Evolutionary conservation across 2,797 vertebrate species (phyloP), one percentile per base, ranked within the genome.

Genomic region (Pteropus rufus): DNA sequence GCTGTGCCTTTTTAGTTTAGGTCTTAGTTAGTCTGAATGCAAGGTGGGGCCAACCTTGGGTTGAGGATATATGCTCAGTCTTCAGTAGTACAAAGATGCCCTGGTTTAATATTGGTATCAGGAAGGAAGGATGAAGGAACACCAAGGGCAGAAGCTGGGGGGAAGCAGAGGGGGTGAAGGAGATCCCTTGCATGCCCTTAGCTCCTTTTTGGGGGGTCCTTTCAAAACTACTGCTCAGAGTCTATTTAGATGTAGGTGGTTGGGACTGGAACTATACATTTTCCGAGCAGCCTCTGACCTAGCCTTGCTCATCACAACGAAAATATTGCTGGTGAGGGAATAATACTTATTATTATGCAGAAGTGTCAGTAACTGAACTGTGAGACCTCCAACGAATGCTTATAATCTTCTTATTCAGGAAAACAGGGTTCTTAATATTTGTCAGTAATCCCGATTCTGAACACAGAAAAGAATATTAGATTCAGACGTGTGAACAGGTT

Each of bases 351-450:
- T 91, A 94, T 89, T 94, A 93, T 87, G 60, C 54, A 81, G 60
- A 89, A 60, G 89, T 94, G 41, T 76, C 91, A 64, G 54, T 96
- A 80, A 95, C 54, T 91, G 89, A 96, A 93, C 91, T 76, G 46
- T n/a, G 65, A 93, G 91, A 84, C 89, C 65, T 92, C 84, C 52
- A 75, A 69, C 94, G 86, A 96, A 95, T 93, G 89, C 65, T 94
- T 87, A 87, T 91, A 97, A 96, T 97, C 96, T 75, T 95, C 93
- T 97, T 97, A 95, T 94, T 96, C 26, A 9, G 80, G 82, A 89
- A 89, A 84, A 91, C 34, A 52, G 76, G 52, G 70, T 87, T 96
- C 65, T 94, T 91, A 83, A 83, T 95, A 87, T 96, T 89, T 95
- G 75, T 73, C 94, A 81, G 83, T 96, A 97, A 96, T 89, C 89